phyloP scores from a whole-genome alignment of 2,888 invertebrate genomes.

The Odontocolon sp. region DNA sequence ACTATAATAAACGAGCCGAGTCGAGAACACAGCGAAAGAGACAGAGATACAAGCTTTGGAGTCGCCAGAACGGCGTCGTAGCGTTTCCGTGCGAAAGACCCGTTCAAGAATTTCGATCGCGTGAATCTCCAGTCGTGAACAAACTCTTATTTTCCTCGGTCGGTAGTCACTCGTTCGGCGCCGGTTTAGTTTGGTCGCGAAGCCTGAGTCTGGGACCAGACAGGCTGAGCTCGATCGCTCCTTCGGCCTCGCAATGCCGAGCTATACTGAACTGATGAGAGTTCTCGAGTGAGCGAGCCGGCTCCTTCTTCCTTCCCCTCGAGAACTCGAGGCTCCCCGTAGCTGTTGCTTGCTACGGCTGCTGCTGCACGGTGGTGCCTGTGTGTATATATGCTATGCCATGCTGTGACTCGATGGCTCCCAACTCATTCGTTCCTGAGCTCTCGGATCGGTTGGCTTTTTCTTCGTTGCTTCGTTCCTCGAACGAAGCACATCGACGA shows the following conservation, averaged over 20 bases:
- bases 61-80: not conserved
- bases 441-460: constrained; percentile 16
- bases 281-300: constrained; percentile 48
- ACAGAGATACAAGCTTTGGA: too few species aligned
- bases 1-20: not conserved
- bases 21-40: too few species aligned
- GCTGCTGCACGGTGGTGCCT: not conserved
- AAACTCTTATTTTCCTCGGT: not conserved
- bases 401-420: not conserved
- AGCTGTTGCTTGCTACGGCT: constrained; percentile 35
- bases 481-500: too few species aligned
- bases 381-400: constrained; percentile 5
- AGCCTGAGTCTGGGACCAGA: not conserved
- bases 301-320: constrained; percentile 51
- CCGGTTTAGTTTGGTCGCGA: not conserved
- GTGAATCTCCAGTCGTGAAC: not conserved
- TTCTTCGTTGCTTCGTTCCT: not conserved
- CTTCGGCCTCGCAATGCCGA: constrained; percentile 53
- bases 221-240: constrained; percentile 23
- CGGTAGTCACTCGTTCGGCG: not conserved
- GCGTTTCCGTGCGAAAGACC: not conserved
- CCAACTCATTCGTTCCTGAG: constrained; percentile 4
- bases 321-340: constrained; percentile 47
- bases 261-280: constrained; percentile 54
- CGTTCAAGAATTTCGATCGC: not conserved